These are phyloP conservation scores for Lacanobia oleracea DNA, from an alignment of 2,888 invertebrate species.

Conservation along the genomic window DNA sequence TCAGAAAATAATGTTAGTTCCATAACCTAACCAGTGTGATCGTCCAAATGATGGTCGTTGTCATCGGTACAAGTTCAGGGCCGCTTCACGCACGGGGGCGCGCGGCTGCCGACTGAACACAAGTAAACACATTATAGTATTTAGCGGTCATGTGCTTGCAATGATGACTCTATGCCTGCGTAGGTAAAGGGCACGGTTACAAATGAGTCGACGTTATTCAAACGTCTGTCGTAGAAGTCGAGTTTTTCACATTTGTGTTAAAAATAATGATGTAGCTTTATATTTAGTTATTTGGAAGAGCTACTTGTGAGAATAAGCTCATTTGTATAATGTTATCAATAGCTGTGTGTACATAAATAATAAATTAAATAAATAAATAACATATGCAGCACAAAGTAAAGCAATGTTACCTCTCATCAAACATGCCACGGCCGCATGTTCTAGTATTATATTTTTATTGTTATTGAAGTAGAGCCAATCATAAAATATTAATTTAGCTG, in stretches of 20 bases:
- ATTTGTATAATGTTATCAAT: no score
- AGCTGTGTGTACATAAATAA: no score
- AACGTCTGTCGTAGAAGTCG: no score
- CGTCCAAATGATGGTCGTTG: constrained; percentile 43
- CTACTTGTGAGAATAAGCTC: no score
- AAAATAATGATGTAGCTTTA: no score
- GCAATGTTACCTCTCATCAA: background rate
- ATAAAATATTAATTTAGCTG: constrained; percentile 4
- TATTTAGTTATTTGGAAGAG: no score
- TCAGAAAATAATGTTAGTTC: constrained; percentile 20
- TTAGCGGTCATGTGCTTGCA: constrained; percentile 40
- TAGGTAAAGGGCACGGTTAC: background rate
- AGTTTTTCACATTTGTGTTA: no score
- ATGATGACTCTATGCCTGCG: constrained; percentile 12
- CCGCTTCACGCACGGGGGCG: constrained; percentile 55
- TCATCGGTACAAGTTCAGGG: constrained; percentile 58
- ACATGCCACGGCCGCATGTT: background rate
- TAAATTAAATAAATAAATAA: no score
- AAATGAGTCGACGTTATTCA: background rate
- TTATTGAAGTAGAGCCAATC: background rate
- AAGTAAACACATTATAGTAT: constrained; percentile 43
- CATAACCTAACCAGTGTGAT: background rate
- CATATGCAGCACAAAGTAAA: no score
- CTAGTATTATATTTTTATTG: background rate
- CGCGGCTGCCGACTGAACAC: constrained; percentile 19